These are phyloP conservation scores for Mythimna pallens DNA, from an alignment of 2,888 invertebrate genomes.

Conservation along the genomic window DNA sequence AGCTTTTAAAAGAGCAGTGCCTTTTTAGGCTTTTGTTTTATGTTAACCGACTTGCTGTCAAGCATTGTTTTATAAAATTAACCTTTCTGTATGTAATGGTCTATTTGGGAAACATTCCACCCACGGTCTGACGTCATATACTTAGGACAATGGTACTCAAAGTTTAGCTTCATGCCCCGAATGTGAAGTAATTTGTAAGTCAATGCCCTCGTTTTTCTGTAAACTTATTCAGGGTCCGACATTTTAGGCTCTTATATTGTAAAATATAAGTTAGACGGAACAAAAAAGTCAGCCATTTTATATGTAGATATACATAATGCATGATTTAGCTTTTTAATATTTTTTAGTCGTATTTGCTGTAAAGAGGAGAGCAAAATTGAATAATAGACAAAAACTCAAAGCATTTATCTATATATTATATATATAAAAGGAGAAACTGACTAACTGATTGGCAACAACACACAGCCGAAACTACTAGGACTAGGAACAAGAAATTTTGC, in stretches of 20 bases:
- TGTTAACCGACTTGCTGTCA: neutral
- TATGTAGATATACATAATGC: neutral
- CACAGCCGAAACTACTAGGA: too few relatives aligned
- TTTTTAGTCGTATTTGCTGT: neutral
- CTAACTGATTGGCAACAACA: too few relatives aligned
- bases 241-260: constrained; percentile 10
- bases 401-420: too few relatives aligned
- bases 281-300: neutral
- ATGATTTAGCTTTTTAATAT: neutral
- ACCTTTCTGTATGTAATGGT: constrained; percentile 21
- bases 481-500: too few relatives aligned
- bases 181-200: constrained; percentile 37
- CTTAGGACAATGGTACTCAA: constrained; percentile 52
- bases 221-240: constrained; percentile 8
- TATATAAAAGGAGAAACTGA: too few relatives aligned
- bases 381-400: too few relatives aligned
- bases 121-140: constrained; percentile 40
- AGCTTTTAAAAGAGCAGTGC: neutral
- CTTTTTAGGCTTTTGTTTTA: neutral
- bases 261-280: constrained; percentile 11
- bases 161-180: constrained; percentile 38
- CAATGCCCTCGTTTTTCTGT: constrained; percentile 22
- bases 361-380: too few relatives aligned
- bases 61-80: constrained; percentile 12
- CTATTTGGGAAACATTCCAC: constrained; percentile 35